Evolutionary conservation across 2,888 invertebrate genomes (phyloP), one percentile per base, ranked within the genome.

Genomic region (Seira musarum): DNA sequence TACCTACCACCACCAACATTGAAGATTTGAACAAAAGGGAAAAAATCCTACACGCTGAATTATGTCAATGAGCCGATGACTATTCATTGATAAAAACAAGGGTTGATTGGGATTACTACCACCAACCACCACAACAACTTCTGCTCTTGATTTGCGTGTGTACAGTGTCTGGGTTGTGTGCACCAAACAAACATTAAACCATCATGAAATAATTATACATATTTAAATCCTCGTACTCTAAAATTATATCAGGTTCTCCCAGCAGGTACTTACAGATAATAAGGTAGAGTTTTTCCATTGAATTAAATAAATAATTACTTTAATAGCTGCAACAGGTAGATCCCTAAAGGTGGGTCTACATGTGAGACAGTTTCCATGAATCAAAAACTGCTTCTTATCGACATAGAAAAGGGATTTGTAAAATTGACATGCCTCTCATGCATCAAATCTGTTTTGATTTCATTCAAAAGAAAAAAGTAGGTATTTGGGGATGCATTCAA

Each of bases 341-440:
- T 53, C 53, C 2, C 17, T 30, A 30, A 53, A 53, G 53, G 53
- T 53, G 53, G 53, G 68, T 60, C 22, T 61, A 24, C 3, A 10
- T 49, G 65, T 71, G 66, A 77, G 77, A 77, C 60, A 60, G 66
- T 70, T 77, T 77, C 77, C 70, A 77, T 70, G 71, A 77, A 71
- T 77, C 65, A 77, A 71, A 40, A 22, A 65, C 63, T 30, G 30
- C 30, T n/a, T n/a, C n/a, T n/a, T n/a, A n/a, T n/a, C n/a, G n/a
- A n/a, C n/a, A 30, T 30, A 8, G 8, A 30, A 30, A 30, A 30
- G 30, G 30, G 30, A 8, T 30, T 30, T 30, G 30, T 30, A 30
- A 30, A 30, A 5, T 30, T 30, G 8, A 30, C 2, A 30, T 30
- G 30, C 30, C 30, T 30, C 30, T 8, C 30, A 30, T 30, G 30